Evolutionary conservation across 2,888 invertebrate genomes (phyloP).

Genomic region (Dasypolia templi): DNA sequence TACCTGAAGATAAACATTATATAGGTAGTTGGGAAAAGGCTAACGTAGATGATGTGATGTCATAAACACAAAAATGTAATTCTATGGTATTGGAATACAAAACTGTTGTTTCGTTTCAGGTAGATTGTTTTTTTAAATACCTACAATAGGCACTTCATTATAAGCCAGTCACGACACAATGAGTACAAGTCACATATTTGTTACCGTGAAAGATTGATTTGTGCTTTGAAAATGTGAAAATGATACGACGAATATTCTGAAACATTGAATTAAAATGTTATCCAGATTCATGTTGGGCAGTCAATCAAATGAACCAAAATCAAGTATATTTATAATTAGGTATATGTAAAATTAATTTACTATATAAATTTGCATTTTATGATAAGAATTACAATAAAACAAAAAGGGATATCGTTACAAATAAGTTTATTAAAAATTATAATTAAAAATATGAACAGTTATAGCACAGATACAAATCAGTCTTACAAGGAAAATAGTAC

Average conservation of each 20-base stretch:
- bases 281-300: background rate
- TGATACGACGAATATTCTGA: background rate
- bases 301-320: background rate
- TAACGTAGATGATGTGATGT: background rate
- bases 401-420: background rate
- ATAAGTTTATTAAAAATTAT: conserved; percentile 55
- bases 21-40: background rate
- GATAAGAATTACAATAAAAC: conserved; percentile 20
- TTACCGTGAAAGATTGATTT: background rate
- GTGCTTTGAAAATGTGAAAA: background rate
- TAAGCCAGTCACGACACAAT: too few relatives aligned
- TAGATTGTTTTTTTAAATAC: too few relatives aligned
- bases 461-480: conserved; percentile 72
- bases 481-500: conserved; percentile 69
- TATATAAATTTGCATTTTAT: too few relatives aligned
- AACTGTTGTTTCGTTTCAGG: background rate
- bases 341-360: too few relatives aligned
- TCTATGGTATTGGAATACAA: too few relatives aligned
- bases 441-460: conserved; percentile 53
- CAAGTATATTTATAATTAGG: too few relatives aligned
- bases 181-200: too few relatives aligned
- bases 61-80: too few relatives aligned
- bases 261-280: too few relatives aligned
- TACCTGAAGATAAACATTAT: too few relatives aligned
- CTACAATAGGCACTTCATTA: too few relatives aligned